Percentiles rank a stretch among this genome's conserved stretches.
Conservation (phyloP, 2,113 vertebrate genomes). For the Carlito syrichta region DNA sequence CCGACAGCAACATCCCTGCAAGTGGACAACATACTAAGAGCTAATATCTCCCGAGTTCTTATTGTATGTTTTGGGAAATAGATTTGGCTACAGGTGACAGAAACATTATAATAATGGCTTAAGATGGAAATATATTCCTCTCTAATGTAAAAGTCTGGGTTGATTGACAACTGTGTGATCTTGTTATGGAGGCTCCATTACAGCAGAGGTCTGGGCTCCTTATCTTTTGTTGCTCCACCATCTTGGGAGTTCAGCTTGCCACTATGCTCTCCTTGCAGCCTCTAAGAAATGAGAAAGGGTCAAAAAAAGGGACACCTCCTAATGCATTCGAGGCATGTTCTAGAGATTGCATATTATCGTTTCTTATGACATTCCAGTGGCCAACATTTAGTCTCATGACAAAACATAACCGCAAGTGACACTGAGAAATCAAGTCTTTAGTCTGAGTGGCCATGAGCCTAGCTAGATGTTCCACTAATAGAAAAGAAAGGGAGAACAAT, state of each 20-base stretch:
- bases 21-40: background rate
- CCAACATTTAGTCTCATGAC: background rate
- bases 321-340: background rate
- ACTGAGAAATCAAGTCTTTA: background rate
- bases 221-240: background rate
- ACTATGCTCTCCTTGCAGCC: background rate
- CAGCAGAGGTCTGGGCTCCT: background rate
- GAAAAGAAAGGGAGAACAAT: background rate
- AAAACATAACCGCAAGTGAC: background rate
- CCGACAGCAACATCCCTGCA: background rate
- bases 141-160: background rate
- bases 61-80: background rate
- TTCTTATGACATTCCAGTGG: background rate
- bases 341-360: background rate
- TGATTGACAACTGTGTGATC: background rate
- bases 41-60: constrained; percentile 21
- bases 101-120: background rate
- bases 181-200: background rate
- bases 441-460: background rate
- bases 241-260: background rate
- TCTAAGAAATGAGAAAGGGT: background rate
- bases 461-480: background rate
- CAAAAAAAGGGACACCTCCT: background rate
- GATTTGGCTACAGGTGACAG: background rate
- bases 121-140: background rate